Conservation (phyloP, 1,140 invertebrate species). For the Galleria mellonella region DNA sequence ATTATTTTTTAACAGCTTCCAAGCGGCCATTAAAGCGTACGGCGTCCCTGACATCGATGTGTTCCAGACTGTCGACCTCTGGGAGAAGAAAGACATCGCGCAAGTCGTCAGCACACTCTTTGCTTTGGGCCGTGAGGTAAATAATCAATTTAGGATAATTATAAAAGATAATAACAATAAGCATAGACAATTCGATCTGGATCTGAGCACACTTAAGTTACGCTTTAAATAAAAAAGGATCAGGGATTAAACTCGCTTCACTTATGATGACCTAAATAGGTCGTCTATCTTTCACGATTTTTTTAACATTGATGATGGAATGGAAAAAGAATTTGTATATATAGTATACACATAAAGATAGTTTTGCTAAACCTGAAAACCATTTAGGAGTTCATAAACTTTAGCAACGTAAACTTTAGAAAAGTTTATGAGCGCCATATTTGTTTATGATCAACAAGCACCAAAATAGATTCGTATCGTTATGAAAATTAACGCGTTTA, state of each 20-base stretch:
- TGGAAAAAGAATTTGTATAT: no score
- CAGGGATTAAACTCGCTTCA: no score
- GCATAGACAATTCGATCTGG: no score
- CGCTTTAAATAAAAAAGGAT: no score
- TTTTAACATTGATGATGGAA: no score
- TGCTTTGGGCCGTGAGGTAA: conserved; percentile 92
- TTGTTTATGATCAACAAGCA: conserved; percentile 6
- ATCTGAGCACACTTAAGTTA: no score
- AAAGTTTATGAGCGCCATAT: conserved; percentile 1
- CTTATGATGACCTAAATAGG: no score
- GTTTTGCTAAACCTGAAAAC: conserved; percentile 21
- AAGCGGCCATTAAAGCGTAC: conserved; percentile 89
- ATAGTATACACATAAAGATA: neutral
- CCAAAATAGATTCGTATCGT: conserved; percentile 7
- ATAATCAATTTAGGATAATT: no score
- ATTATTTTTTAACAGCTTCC: conserved; percentile 81
- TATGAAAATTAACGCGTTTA: conserved; percentile 28
- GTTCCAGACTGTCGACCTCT: conserved; percentile 97
- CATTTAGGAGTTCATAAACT: neutral
- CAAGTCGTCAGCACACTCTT: conserved; percentile 95
- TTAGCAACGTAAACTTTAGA: no score
- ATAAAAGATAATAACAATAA: no score
- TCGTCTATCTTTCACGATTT: no score
- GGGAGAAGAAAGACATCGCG: conserved; percentile 95
- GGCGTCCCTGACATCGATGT: conserved; percentile 95